phyloP scores from a whole-genome alignment of 2,797 vertebrate species.

The Chelon labrosus region DNA sequence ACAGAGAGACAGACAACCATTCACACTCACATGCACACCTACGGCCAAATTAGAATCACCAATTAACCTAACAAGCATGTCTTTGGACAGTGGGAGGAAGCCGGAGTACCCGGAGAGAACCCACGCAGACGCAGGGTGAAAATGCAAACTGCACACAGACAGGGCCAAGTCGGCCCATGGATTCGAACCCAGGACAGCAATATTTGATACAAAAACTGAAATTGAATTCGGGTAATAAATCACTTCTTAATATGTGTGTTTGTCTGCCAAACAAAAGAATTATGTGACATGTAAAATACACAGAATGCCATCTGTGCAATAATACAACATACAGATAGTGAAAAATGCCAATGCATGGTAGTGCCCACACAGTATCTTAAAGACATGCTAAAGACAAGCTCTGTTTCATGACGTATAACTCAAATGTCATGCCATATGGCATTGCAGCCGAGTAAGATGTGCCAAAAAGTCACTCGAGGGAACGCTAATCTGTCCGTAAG shows the following conservation, averaged over 20 bases:
- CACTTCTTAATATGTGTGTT: neutral
- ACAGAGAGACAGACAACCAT: too few species aligned
- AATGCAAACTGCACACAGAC: too few species aligned
- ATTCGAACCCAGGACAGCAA: neutral
- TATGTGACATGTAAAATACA: neutral
- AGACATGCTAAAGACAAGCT: slow-evolving; percentile 5
- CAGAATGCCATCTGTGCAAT: neutral
- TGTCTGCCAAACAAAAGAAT: neutral
- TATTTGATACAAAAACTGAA: neutral
- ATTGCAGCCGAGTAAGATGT: slow-evolving; percentile 26
- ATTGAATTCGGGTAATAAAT: neutral
- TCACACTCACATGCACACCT: too few species aligned
- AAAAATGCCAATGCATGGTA: neutral
- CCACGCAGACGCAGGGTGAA: too few species aligned
- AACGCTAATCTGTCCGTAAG: slow-evolving; percentile 58
- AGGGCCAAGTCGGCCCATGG: too few species aligned
- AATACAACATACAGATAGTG: neutral
- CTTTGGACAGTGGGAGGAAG: too few species aligned
- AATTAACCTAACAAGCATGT: too few species aligned
- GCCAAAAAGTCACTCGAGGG: slow-evolving; percentile 58
- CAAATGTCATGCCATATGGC: slow-evolving; percentile 39
- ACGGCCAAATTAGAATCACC: too few species aligned
- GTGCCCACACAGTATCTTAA: neutral
- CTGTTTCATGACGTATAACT: slow-evolving; percentile 27
- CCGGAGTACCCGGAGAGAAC: too few species aligned